Percentiles rank a stretch among this genome's conserved stretches.
phyloP scores from a whole-genome alignment of 2,113 vertebrate species.

The Siniperca knerii region DNA sequence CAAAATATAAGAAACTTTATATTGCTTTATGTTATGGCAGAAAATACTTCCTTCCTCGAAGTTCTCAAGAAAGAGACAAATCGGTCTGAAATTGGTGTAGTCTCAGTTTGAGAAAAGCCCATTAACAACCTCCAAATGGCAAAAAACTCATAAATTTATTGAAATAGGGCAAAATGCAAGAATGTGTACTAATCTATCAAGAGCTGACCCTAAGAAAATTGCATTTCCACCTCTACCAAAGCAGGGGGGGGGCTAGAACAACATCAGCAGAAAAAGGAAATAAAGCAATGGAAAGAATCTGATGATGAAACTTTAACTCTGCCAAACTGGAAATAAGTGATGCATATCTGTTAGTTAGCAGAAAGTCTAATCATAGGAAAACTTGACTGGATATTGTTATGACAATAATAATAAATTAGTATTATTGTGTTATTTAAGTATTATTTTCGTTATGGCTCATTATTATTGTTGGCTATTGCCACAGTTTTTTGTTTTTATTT shows the following conservation, averaged over 20 bases:
- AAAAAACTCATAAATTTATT: neutral
- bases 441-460: slow-evolving; percentile 88
- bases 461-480: slow-evolving; percentile 79
- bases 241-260: slow-evolving; percentile 42
- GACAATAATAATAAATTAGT: slow-evolving; percentile 84
- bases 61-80: slow-evolving; percentile 51
- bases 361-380: slow-evolving; percentile 90
- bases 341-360: slow-evolving; percentile 84
- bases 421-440: slow-evolving; percentile 90
- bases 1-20: slow-evolving; percentile 87
- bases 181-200: slow-evolving; percentile 26
- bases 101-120: slow-evolving; percentile 30
- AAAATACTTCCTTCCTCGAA: slow-evolving; percentile 80
- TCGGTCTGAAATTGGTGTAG: slow-evolving; percentile 44
- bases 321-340: slow-evolving; percentile 95
- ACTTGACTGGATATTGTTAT: slow-evolving; percentile 98
- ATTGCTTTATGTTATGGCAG: slow-evolving; percentile 84
- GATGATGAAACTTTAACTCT: slow-evolving; percentile 84
- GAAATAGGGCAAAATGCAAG: slow-evolving; percentile 11
- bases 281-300: slow-evolving; percentile 67
- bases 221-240: slow-evolving; percentile 49
- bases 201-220: slow-evolving; percentile 19
- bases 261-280: slow-evolving; percentile 40
- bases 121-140: neutral
- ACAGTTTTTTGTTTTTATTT: slow-evolving; percentile 82